These are phyloP conservation scores for Neostethus bicornis DNA, from an alignment of 2,797 vertebrate species.

Conservation along the genomic window DNA sequence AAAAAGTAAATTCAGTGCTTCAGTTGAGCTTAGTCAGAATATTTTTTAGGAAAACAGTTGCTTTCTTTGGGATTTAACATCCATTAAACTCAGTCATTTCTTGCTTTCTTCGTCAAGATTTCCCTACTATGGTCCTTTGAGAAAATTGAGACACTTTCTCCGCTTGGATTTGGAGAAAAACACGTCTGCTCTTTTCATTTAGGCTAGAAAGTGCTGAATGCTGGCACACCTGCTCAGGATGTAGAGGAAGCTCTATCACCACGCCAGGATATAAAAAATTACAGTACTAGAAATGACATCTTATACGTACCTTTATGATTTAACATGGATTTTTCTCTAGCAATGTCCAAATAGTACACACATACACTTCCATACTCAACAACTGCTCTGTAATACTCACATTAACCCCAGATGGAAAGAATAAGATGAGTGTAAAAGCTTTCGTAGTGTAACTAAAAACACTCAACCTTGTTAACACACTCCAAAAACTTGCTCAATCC, in stretches of 20 bases:
- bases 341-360: conserved; percentile 25
- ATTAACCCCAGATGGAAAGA: conserved; percentile 78
- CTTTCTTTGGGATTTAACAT: conserved; percentile 27
- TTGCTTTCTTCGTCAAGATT: conserved; percentile 48
- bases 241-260: conserved; percentile 31
- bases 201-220: conserved; percentile 38
- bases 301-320: conserved; percentile 29
- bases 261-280: conserved; percentile 44
- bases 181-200: conserved; percentile 45
- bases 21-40: conserved; percentile 3
- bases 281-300: conserved; percentile 32
- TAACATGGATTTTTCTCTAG: conserved; percentile 40
- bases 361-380: conserved; percentile 34
- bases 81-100: conserved; percentile 40
- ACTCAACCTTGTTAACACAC: conserved; percentile 71
- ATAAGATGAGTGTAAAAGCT: conserved; percentile 75
- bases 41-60: conserved; percentile 17
- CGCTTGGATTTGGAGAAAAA: conserved; percentile 36
- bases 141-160: conserved; percentile 49
- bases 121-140: conserved; percentile 39
- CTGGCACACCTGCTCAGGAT: conserved; percentile 47
- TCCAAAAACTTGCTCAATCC: conserved; percentile 74
- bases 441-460: conserved; percentile 75
- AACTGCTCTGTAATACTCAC: conserved; percentile 57
- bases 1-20: conserved; percentile 1